These are phyloP conservation scores for Formicarius rufipectus DNA, from an alignment of 2,113 vertebrate genomes.

Conservation along the genomic window DNA sequence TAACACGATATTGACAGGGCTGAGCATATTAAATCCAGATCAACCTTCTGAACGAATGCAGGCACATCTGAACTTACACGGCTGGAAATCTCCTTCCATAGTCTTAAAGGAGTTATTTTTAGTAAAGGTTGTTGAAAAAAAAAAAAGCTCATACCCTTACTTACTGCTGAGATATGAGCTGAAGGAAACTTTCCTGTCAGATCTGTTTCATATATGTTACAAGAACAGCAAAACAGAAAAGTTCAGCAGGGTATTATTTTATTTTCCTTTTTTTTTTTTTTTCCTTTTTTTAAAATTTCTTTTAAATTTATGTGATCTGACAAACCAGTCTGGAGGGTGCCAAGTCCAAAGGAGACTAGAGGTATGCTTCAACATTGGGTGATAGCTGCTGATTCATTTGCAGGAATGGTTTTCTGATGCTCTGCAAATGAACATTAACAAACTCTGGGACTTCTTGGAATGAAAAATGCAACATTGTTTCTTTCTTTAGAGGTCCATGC, in stretches of 20 bases:
- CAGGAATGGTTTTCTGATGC: slow-evolving; percentile 47
- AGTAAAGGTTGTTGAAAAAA: slow-evolving; percentile 1
- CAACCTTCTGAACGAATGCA: slow-evolving; percentile 42
- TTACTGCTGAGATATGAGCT: slow-evolving; percentile 65
- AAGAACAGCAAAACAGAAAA: slow-evolving; percentile 72
- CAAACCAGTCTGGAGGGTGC: slow-evolving; percentile 58
- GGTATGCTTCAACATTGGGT: slow-evolving; percentile 26
- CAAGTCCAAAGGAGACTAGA: slow-evolving; percentile 25
- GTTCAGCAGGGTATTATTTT: slow-evolving; percentile 62
- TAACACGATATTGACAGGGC: slow-evolving; percentile 45
- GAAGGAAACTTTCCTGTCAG: slow-evolving; percentile 61
- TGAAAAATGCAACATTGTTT: background rate
- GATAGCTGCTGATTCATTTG: slow-evolving; percentile 62
- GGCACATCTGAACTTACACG: slow-evolving; percentile 18
- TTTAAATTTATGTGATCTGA: slow-evolving; percentile 51
- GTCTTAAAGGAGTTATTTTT: slow-evolving; percentile 62
- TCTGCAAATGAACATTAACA: slow-evolving; percentile 12
- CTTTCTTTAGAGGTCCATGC: background rate
- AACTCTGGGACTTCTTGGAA: background rate
- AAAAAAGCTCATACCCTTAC: slow-evolving; percentile 6
- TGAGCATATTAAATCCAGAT: slow-evolving; percentile 61
- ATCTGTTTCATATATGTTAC: slow-evolving; percentile 61
- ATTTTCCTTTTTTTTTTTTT: background rate
- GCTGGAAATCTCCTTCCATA: slow-evolving; percentile 27
- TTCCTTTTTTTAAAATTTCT: background rate